phyloP scores from a whole-genome alignment of 2,888 invertebrate species.

The Drosophila niveifrons region DNA sequence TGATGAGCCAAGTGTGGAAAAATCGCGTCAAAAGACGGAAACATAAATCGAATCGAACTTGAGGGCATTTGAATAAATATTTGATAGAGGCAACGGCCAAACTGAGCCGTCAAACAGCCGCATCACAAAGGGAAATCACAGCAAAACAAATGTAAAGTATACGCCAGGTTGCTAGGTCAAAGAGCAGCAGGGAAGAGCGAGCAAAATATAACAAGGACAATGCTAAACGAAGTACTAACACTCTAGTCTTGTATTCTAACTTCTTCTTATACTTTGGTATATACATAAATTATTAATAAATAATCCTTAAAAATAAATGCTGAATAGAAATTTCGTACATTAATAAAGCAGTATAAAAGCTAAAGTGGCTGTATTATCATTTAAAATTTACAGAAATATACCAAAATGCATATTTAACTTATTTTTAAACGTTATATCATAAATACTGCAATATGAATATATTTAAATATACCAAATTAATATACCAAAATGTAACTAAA shows the following conservation, averaged over 20 bases:
- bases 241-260: not conserved
- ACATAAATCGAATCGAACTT: constrained; percentile 74
- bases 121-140: constrained; percentile 49
- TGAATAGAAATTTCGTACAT: no score
- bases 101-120: constrained; percentile 12
- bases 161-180: constrained; percentile 59
- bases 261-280: no score
- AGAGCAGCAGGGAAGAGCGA: constrained; percentile 5
- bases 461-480: no score
- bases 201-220: not conserved
- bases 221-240: not conserved
- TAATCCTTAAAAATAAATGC: no score
- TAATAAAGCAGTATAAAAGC: no score
- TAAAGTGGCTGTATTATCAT: no score
- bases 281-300: no score
- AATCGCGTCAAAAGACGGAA: constrained; percentile 61
- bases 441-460: no score
- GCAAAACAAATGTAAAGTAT: constrained; percentile 59
- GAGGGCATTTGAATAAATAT: constrained; percentile 75
- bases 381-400: no score
- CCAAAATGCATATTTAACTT: no score
- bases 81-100: constrained; percentile 57
- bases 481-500: no score
- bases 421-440: no score
- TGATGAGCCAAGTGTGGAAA: constrained; percentile 67